These are phyloP conservation scores for Heterodera filipjevi DNA, from an alignment of 2,888 invertebrate species.

Conservation along the genomic window DNA sequence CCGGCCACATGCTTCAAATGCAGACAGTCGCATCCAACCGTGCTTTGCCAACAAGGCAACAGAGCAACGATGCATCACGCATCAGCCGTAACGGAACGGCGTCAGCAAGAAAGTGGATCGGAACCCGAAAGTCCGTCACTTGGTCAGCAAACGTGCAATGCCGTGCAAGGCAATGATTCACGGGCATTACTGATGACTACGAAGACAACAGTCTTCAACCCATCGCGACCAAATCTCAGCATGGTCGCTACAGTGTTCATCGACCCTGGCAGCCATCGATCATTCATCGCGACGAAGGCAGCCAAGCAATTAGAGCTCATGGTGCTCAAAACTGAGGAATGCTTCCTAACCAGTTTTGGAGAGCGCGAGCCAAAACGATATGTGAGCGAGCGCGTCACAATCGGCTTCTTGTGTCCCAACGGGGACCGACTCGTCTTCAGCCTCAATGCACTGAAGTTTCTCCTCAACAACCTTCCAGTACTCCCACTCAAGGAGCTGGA, in stretches of 20 bases:
- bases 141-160: neutral
- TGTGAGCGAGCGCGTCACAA: neutral
- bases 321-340: neutral
- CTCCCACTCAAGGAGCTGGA: neutral
- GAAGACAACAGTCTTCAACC: neutral
- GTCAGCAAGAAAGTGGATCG: neutral
- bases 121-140: too few relatives aligned
- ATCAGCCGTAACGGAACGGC: neutral
- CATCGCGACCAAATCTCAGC: neutral
- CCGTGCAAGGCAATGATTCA: neutral
- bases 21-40: neutral
- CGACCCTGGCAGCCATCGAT: slow-evolving; percentile 13
- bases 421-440: neutral
- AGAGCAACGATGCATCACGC: neutral
- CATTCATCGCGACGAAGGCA: neutral
- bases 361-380: neutral
- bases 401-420: neutral
- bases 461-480: neutral
- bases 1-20: neutral
- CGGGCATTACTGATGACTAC: neutral
- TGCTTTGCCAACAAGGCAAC: neutral
- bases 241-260: neutral
- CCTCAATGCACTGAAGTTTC: neutral
- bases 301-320: neutral
- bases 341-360: neutral